Evolutionary conservation across 2,888 invertebrate species (phyloP).

Genomic region (Thera britannica): DNA sequence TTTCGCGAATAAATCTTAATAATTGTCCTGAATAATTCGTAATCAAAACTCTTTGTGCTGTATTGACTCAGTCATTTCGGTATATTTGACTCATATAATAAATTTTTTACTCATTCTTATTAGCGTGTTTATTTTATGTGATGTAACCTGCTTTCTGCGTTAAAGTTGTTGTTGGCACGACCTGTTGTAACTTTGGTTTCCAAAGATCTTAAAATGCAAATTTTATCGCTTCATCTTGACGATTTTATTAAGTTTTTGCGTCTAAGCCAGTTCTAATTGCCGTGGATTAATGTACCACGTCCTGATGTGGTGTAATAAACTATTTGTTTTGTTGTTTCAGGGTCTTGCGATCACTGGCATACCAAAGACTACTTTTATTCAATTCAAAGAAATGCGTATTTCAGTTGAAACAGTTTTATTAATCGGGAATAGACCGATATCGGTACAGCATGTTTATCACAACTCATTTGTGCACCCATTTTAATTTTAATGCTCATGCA

Average conservation of each 20-base stretch:
- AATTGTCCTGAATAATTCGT: too few relatives aligned
- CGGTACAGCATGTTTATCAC: too few relatives aligned
- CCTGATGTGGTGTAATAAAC: constrained; percentile 47
- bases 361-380: constrained; percentile 1
- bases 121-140: not conserved
- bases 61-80: too few relatives aligned
- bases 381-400: not conserved
- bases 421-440: too few relatives aligned
- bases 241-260: constrained; percentile 63
- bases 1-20: too few relatives aligned
- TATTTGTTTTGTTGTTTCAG: constrained; percentile 43
- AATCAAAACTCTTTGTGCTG: too few relatives aligned
- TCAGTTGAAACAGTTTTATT: not conserved
- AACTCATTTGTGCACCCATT: too few relatives aligned
- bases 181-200: constrained; percentile 64
- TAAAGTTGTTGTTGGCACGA: constrained; percentile 48
- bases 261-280: constrained; percentile 52
- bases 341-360: constrained; percentile 35
- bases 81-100: too few relatives aligned
- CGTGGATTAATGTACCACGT: constrained; percentile 48
- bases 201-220: constrained; percentile 54
- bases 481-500: too few relatives aligned
- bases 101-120: not conserved
- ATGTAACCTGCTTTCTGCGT: constrained; percentile 13
- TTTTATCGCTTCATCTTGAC: constrained; percentile 66